Evolutionary conservation across 2,113 vertebrate species (phyloP).

Genomic region (Sinocyclocheilus rhinocerous): DNA sequence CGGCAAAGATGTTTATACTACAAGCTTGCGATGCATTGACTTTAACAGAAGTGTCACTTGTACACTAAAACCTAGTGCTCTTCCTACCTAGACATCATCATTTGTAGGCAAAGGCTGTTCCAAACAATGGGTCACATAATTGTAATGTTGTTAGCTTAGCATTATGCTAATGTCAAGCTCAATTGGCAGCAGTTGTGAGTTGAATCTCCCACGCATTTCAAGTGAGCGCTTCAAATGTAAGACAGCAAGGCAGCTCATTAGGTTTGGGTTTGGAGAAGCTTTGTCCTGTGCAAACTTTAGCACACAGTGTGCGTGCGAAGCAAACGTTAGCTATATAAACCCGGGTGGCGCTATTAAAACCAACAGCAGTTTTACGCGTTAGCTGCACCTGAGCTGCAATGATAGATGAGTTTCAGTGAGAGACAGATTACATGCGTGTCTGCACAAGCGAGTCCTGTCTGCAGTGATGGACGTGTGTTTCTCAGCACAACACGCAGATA

Average conservation of each 20-base stretch:
- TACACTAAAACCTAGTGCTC: neutral
- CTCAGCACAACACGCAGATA: neutral
- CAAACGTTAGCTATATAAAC: conserved; percentile 33
- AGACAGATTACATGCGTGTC: conserved; percentile 6
- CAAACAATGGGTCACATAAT: neutral
- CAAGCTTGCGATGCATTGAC: neutral
- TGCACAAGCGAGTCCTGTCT: neutral
- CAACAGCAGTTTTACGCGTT: conserved; percentile 47
- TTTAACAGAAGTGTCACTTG: neutral
- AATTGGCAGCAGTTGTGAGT: neutral
- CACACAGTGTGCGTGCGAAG: conserved; percentile 33
- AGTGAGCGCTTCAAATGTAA: neutral
- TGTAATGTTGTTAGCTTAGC: neutral
- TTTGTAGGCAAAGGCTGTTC: neutral
- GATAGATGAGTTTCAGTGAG: conserved; percentile 43
- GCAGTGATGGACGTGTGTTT: neutral
- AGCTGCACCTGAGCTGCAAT: conserved; percentile 25
- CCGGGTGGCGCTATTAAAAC: conserved; percentile 18
- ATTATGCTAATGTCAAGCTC: neutral
- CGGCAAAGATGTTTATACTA: neutral
- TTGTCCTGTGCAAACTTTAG: conserved; percentile 9
- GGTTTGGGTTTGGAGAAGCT: neutral
- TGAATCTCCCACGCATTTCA: neutral
- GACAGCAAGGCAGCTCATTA: neutral
- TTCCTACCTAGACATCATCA: neutral